Conservation (phyloP, 2,797 vertebrate species). For the Melanotaenia boesemani region DNA sequence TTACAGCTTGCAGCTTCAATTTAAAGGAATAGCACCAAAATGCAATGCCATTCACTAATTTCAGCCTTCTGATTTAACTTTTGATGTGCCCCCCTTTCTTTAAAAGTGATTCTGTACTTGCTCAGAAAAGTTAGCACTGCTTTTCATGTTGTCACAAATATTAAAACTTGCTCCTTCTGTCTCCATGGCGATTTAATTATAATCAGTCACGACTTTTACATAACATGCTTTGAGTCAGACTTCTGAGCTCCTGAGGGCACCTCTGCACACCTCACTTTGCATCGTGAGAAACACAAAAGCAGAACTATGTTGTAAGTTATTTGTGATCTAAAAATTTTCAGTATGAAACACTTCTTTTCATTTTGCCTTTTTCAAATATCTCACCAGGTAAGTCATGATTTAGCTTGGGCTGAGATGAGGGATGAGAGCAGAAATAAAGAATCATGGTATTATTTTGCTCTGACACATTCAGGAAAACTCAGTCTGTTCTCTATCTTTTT, state of each 20-base stretch:
- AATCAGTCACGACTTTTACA: slow-evolving; percentile 58
- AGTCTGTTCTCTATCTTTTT: background rate
- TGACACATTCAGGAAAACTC: slow-evolving; percentile 21
- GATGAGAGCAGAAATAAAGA: slow-evolving; percentile 24
- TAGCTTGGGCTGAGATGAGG: slow-evolving; percentile 18
- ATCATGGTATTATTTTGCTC: slow-evolving; percentile 14
- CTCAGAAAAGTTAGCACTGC: background rate
- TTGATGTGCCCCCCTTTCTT: background rate
- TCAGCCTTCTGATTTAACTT: background rate
- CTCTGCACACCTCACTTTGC: slow-evolving; percentile 39
- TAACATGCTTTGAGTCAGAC: slow-evolving; percentile 45
- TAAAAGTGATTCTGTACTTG: background rate
- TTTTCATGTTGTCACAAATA: slow-evolving; percentile 23
- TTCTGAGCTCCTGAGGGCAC: slow-evolving; percentile 30
- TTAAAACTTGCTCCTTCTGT: slow-evolving; percentile 28
- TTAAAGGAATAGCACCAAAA: background rate
- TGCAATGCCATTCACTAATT: background rate
- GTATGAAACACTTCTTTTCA: too few species aligned
- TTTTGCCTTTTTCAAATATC: too few species aligned
- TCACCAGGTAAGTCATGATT: slow-evolving; percentile 31
- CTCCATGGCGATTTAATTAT: slow-evolving; percentile 59
- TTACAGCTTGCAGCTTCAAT: background rate
- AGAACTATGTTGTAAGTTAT: slow-evolving; percentile 3
- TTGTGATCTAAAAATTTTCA: too few species aligned
- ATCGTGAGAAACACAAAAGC: slow-evolving; percentile 31